Evolutionary conservation across 2,888 invertebrate species (phyloP), one percentile per base, ranked within the genome.

Genomic region (Drosophila anomelani): DNA sequence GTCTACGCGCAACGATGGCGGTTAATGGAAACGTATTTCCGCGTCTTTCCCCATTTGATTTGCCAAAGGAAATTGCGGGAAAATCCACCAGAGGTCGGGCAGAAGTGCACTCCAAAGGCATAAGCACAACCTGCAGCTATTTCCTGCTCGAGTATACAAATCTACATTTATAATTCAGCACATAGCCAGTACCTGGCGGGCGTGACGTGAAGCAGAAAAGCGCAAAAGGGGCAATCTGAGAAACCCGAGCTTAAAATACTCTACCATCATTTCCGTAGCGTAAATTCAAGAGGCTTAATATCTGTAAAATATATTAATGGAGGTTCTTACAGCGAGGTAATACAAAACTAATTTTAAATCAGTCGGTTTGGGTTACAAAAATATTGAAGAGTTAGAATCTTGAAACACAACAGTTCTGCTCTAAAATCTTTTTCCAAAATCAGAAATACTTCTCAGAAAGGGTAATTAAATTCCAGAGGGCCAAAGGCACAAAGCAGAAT

Each of bases 81-180:
- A 36, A 41, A 20, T 17, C 15, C 46, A 12, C 17, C 43, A 46
- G 20, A 49, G 38, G 12, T 20, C 10, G 12, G 23, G 34, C 36
- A 26, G 2, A 29, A 32, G 63, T 66, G 73, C 66, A 60, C 61
- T 68, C 63, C 67, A 67, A 69, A 66, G 53, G 64, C 66, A 73
- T 70, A 68, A 81, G 73, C 68, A 49, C 68, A 51, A 67, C 81
- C 70, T 73, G 70, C 56, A 76, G 79, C 73, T 71, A 79, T 79
- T 81, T 78, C 76, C 64, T 68, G 63, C 73, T 76, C 59, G 38
- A 76, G 79, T 58, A 76, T 68, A 81, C 79, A 81, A 78, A 81
- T 79, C 81, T 78, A 43, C 79, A 76, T 79, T 79, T 81, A 79
- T 79, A 81, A 81, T 79, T 70, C 68, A 78, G 54, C 57, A 68